Percentiles rank a stretch among this genome's conserved stretches.
Conservation (phyloP, 2,888 invertebrate genomes). For the Dryobotodes eremita region DNA sequence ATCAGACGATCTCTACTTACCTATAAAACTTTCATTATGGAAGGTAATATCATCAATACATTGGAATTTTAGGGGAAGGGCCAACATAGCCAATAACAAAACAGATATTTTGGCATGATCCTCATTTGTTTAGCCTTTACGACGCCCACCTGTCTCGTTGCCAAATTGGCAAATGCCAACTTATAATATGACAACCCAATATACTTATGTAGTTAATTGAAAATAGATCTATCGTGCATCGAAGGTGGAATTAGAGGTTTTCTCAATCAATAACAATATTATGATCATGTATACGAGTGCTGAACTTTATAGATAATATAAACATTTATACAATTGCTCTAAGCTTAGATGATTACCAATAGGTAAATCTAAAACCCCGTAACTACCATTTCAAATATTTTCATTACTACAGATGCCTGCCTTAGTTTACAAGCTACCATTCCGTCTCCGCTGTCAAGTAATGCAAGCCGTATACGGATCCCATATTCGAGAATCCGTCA, state of each 20-base stretch:
- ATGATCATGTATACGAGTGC: background rate
- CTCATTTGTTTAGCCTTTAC: conserved; percentile 35
- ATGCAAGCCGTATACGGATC: conserved; percentile 89
- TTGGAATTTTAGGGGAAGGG: conserved; percentile 15
- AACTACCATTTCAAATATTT: background rate
- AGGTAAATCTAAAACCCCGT: background rate
- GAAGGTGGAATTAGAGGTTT: background rate
- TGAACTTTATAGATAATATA: background rate
- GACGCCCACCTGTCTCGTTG: conserved; percentile 42
- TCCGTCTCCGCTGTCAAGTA: conserved; percentile 86
- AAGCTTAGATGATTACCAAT: background rate
- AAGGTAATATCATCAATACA: background rate
- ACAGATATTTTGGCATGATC: conserved; percentile 44
- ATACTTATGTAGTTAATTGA: background rate
- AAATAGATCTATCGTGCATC: background rate
- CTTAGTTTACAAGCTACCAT: conserved; percentile 83
- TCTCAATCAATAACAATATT: background rate
- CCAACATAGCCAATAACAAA: conserved; percentile 28
- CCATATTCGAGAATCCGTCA: conserved; percentile 86
- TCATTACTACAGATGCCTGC: conserved; percentile 79
- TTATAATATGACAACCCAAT: conserved; percentile 10
- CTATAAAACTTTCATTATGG: background rate
- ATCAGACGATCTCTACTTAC: background rate
- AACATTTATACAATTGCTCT: background rate
- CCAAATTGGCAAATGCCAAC: conserved; percentile 33